phyloP scores from a whole-genome alignment of 2,113 vertebrate species.

The Lophius piscatorius region DNA sequence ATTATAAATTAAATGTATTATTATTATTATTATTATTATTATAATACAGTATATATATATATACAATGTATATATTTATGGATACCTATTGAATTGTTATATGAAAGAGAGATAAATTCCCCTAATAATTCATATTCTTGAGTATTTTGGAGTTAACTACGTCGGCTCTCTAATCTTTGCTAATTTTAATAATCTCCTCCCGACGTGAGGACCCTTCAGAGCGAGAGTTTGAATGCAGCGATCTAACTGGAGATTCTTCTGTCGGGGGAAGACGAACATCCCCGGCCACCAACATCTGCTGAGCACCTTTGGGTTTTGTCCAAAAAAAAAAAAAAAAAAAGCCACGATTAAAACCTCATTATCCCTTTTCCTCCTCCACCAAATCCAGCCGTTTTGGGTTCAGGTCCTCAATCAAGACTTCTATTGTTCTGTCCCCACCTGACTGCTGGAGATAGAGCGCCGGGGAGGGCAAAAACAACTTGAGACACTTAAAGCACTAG shows the following conservation, averaged over 20 bases:
- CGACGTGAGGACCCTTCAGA: not conserved
- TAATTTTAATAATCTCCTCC: not conserved
- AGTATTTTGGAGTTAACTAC: too few species aligned
- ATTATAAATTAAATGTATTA: too few species aligned
- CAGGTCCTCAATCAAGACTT: conserved; percentile 45
- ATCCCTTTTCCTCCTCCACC: conserved; percentile 24
- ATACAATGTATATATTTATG: too few species aligned
- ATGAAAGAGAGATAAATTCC: too few species aligned
- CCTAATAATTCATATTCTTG: too few species aligned
- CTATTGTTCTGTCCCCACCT: conserved; percentile 57
- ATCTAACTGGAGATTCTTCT: conserved; percentile 1
- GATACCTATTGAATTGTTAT: too few species aligned
- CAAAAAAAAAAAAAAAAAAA: too few species aligned
- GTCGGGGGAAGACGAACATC: not conserved
- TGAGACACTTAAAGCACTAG: conserved; percentile 34
- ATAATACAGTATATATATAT: too few species aligned
- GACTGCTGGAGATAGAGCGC: conserved; percentile 42
- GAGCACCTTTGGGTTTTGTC: conserved; percentile 15
- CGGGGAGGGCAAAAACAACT: conserved; percentile 35
- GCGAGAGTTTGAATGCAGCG: not conserved
- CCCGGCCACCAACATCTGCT: not conserved
- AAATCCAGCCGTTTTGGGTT: conserved; percentile 19
- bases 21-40: too few species aligned
- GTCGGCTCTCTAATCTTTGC: not conserved
- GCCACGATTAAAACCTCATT: conserved; percentile 43